Evolutionary conservation across 2,113 vertebrate genomes (phyloP).

Genomic region (Prolemur simus): DNA sequence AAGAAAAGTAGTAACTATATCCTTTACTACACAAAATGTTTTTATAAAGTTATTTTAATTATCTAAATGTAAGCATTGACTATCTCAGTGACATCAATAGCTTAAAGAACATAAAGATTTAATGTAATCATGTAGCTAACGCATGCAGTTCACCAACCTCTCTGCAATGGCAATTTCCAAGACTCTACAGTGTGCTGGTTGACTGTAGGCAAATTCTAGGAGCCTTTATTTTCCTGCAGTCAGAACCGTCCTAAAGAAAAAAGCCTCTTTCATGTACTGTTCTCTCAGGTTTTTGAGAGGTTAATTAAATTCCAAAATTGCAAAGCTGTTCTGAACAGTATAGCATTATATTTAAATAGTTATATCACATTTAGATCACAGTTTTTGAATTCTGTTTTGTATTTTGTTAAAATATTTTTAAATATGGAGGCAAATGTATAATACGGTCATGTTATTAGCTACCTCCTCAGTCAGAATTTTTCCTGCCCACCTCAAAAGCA

Average conservation of each 20-base stretch:
- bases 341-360: not conserved
- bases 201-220: not conserved
- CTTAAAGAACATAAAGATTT: not conserved
- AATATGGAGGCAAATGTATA: not conserved
- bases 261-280: not conserved
- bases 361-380: not conserved
- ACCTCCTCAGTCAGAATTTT: not conserved
- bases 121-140: too few species aligned
- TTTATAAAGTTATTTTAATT: not conserved
- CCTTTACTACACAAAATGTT: not conserved
- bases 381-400: not conserved
- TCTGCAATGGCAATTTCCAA: not conserved
- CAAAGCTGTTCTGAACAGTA: not conserved
- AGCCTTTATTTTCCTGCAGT: not conserved
- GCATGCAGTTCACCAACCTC: not conserved
- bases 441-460: not conserved
- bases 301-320: not conserved
- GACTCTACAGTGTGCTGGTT: not conserved
- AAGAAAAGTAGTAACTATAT: not conserved
- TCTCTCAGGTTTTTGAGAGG: not conserved
- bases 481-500: not conserved
- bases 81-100: not conserved
- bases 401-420: not conserved
- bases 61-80: not conserved
- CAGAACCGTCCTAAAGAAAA: not conserved